phyloP scores from a whole-genome alignment of 2,113 vertebrate species.

The Psephotus haematonotus region DNA sequence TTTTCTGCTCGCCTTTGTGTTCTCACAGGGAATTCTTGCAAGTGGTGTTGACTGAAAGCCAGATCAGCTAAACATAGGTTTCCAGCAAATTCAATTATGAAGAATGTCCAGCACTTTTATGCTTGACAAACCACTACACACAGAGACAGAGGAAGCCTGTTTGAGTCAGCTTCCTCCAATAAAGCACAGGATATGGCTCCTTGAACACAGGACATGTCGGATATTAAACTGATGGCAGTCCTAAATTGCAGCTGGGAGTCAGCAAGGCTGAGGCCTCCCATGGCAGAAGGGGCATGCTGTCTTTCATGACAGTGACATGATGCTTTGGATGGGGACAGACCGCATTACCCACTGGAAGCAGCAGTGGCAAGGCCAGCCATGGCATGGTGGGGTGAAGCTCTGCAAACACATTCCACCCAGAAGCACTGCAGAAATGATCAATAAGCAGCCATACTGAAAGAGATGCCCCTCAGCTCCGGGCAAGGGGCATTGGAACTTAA shows the following conservation, averaged over 20 bases:
- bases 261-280: not conserved
- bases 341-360: not conserved
- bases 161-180: not conserved
- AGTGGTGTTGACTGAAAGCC: not conserved
- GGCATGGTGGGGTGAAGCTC: not conserved
- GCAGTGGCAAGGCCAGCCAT: not conserved
- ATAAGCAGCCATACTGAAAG: not conserved
- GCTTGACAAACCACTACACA: not conserved
- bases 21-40: not conserved
- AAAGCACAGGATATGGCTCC: not conserved
- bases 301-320: fast-evolving
- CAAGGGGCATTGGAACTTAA: not conserved
- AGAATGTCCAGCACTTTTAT: not conserved
- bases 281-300: fast-evolving
- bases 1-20: not conserved
- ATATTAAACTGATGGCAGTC: not conserved
- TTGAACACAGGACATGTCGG: not conserved
- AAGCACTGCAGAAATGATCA: not conserved
- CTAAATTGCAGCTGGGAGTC: not conserved
- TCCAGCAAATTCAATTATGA: not conserved
- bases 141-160: not conserved
- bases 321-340: not conserved
- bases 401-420: not conserved
- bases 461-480: not conserved
- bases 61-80: not conserved